Evolutionary conservation across 2,888 invertebrate species (phyloP), one percentile per base, ranked within the genome.

Genomic region (Tetropium fuscum): DNA sequence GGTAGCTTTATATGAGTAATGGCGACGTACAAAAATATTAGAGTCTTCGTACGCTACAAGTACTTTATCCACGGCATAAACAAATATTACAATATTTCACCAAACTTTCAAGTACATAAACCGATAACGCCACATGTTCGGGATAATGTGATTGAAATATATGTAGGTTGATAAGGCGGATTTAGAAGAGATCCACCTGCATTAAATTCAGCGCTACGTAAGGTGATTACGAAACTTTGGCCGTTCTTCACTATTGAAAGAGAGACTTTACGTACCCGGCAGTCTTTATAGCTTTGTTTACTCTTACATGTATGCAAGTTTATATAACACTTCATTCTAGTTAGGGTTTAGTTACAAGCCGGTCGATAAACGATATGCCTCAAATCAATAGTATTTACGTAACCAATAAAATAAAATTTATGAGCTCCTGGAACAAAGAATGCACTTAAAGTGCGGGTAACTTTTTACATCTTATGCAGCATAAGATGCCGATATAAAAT

Each of bases 281-380:
- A 75, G 76, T 79, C 79, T 80, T 80, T 80, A 80, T 80, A 71
- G 78, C 78, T 80, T 80, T 80, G 80, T 80, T 80, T 80, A 80
- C 80, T 75, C 58, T 63, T 48, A 64, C 70, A 69, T 72, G 74
- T 76, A 77, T 76, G 74, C 73, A 75, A 76, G 74, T 75, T 76
- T 77, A 74, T 73, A 73, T 73, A 76, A 75, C 74, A 73, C 74
- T 68, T 68, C 58, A 71, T 74, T 70, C 72, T 68, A 64, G 70
- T 72, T 71, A 62, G 57, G 56, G 55, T 45, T 27, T 13, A 36
- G 25, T 45, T 51, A 40, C 51, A 25, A 15, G 27, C 38, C 22
- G 60, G 53, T 64, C 64, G 60, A 60, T 64, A 57, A 40, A 44
- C 48, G 44, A 49, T 53, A 57, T 60, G 60, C 51, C 53, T 30